Evolutionary conservation across 2,888 invertebrate genomes (phyloP).

Genomic region (Scrobipalpa costella): DNA sequence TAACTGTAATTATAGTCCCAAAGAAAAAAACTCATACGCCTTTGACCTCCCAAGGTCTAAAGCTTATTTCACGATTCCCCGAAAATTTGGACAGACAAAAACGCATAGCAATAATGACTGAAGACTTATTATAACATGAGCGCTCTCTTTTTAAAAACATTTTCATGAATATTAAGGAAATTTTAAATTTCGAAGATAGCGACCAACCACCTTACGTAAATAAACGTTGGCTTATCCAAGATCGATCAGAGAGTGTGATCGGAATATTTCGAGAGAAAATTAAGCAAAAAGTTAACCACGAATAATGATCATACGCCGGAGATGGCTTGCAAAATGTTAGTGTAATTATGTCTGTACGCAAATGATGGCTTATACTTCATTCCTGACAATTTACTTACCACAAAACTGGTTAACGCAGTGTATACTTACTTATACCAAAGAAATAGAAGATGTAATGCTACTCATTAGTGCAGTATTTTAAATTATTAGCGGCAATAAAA

Average conservation of each 20-base stretch:
- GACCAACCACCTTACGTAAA: slow-evolving; percentile 66
- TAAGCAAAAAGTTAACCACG: slow-evolving; percentile 38
- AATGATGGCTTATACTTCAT: slow-evolving; percentile 26
- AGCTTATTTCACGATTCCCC: slow-evolving; percentile 55
- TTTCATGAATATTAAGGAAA: slow-evolving; percentile 62
- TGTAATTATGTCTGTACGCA: slow-evolving; percentile 35
- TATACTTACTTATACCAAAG: neutral
- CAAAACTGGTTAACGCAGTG: slow-evolving; percentile 23
- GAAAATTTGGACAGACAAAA: slow-evolving; percentile 43
- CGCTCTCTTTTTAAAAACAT: slow-evolving; percentile 23
- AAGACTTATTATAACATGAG: slow-evolving; percentile 36
- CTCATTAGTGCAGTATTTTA: slow-evolving; percentile 13
- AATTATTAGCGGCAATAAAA: slow-evolving; percentile 15
- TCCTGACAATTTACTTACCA: slow-evolving; percentile 24
- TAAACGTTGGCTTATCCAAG: slow-evolving; percentile 61
- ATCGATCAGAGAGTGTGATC: slow-evolving; percentile 62
- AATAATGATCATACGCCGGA: slow-evolving; percentile 41
- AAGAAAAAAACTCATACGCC: slow-evolving; percentile 42
- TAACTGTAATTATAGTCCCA: slow-evolving; percentile 62
- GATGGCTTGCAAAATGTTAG: slow-evolving; percentile 34
- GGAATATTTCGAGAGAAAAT: slow-evolving; percentile 53
- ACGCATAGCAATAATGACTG: slow-evolving; percentile 15
- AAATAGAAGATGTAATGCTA: slow-evolving; percentile 20
- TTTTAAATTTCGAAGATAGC: slow-evolving; percentile 49
- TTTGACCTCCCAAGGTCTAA: slow-evolving; percentile 58